phyloP scores from a whole-genome alignment of 2,888 invertebrate genomes.

The Troglohyphantes excavatus region DNA sequence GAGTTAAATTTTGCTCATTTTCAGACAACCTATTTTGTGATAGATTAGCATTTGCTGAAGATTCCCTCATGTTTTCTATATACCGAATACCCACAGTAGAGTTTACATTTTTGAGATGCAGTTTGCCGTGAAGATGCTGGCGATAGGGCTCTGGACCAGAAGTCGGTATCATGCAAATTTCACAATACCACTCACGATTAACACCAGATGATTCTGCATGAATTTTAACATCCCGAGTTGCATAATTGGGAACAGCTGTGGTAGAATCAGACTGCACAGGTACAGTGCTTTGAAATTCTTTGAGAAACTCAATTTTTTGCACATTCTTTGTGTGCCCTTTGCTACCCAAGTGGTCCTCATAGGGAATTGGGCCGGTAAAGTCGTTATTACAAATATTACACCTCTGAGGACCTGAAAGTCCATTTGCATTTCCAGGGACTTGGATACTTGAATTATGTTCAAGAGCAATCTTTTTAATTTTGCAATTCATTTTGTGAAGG shows the following conservation, averaged over 20 bases:
- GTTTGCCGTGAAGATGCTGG: neutral
- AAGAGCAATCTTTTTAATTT: neutral
- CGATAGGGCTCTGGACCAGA: neutral
- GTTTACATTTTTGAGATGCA: neutral
- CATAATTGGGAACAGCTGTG: no score
- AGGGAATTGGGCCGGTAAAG: constrained; percentile 4
- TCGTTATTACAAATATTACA: constrained; percentile 17
- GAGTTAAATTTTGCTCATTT: neutral
- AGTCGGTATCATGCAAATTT: neutral
- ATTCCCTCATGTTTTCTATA: neutral
- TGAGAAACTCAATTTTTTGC: neutral
- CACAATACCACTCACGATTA: neutral
- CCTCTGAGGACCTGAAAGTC: neutral
- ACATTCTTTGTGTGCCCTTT: constrained; percentile 8
- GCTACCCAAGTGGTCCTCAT: neutral
- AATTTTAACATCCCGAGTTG: neutral
- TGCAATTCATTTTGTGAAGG: neutral
- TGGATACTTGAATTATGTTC: no score
- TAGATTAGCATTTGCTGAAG: neutral
- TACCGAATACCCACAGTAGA: neutral
- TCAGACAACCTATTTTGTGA: neutral
- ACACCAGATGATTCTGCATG: neutral
- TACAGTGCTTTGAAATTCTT: neutral
- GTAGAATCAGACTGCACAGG: neutral
- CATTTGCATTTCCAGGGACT: neutral